Evolutionary conservation across 2,113 vertebrate genomes (phyloP).

Genomic region (Oreotragus oreotragus): DNA sequence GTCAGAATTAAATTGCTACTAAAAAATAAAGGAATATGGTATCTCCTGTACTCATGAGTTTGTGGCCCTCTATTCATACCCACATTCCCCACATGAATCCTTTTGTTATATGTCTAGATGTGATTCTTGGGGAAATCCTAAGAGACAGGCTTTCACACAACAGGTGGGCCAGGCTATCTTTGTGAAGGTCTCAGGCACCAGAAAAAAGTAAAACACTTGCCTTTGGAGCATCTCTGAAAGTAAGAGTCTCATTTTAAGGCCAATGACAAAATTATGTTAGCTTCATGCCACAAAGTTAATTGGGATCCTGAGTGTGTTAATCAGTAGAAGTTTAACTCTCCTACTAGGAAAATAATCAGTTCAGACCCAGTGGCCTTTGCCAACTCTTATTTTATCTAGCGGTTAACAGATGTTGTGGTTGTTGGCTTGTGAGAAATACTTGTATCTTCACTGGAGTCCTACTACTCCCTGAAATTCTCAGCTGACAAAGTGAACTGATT

Average conservation of each 20-base stretch:
- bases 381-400: conserved; percentile 14
- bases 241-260: conserved; percentile 11
- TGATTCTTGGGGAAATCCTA: background rate
- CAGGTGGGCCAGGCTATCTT: background rate
- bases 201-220: background rate
- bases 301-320: background rate
- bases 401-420: background rate
- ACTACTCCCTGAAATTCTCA: background rate
- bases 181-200: background rate
- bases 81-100: background rate
- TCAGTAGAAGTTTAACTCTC: conserved; percentile 13
- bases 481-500: background rate
- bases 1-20: background rate
- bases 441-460: background rate
- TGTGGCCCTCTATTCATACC: background rate
- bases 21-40: background rate
- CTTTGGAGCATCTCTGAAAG: background rate
- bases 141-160: background rate
- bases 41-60: background rate
- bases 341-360: conserved; percentile 29
- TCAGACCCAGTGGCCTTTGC: background rate
- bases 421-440: background rate
- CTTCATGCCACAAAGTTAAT: conserved; percentile 14
- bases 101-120: background rate
- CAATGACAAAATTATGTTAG: conserved; percentile 11